Percentiles rank a stretch among this genome's conserved stretches.
phyloP scores from a whole-genome alignment of 2,113 vertebrate genomes.

The Geococcyx californianus region DNA sequence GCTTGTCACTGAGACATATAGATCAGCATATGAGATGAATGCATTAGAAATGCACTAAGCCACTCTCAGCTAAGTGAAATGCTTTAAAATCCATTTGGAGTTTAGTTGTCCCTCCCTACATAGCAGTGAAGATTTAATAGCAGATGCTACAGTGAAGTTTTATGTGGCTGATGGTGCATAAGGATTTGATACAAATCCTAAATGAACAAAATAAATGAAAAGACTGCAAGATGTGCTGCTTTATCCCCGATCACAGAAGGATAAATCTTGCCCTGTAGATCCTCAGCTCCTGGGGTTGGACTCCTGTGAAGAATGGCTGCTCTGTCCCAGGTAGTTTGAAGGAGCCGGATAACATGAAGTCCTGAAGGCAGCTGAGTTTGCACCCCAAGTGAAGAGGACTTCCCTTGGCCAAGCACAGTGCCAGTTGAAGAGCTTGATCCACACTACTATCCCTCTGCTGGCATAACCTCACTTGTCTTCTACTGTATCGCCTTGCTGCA shows the following conservation, averaged over 20 bases:
- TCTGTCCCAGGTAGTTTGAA: background rate
- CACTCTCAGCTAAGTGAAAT: background rate
- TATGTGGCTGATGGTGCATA: background rate
- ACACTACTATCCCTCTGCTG: background rate
- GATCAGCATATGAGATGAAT: background rate
- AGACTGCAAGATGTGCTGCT: background rate
- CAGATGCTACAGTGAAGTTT: background rate
- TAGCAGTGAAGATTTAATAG: constrained; percentile 1
- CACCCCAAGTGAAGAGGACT: background rate
- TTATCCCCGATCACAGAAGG: background rate
- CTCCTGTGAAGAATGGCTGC: accelerated
- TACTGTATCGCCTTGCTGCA: background rate
- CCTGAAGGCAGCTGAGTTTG: background rate
- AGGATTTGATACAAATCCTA: constrained; percentile 13
- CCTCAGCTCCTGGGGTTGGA: background rate
- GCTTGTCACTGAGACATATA: background rate
- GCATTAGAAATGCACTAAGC: background rate
- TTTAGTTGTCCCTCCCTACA: background rate
- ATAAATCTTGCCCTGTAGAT: background rate
- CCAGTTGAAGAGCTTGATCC: background rate
- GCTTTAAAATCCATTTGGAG: background rate
- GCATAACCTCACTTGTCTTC: background rate
- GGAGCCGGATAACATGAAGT: background rate
- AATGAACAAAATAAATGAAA: background rate
- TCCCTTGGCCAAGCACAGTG: background rate